Evolutionary conservation across 2,113 vertebrate species (phyloP), one percentile per base, ranked within the genome.

Genomic region (Phrynocephalus versicolor): DNA sequence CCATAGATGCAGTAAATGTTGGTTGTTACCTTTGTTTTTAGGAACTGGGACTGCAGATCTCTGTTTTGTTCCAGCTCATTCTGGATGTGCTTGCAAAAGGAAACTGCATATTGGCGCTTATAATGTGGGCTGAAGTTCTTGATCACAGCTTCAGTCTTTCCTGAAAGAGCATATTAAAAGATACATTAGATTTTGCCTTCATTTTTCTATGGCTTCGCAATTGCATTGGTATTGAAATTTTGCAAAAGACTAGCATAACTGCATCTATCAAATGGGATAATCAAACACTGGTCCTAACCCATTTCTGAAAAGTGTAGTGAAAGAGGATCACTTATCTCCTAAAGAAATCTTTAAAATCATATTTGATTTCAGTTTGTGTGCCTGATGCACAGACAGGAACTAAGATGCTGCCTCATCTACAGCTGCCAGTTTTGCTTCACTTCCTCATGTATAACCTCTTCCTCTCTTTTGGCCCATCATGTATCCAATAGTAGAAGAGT

Each of bases 91-190:
- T 92, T 93, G 93, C 98, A 97, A 74, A 96, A 97, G 37, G 97
- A 96, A 95, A 98, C 95, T 0, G 93, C 90, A 0, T 97, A 97
- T 91, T 99, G 98, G 39, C 96, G 96, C 70, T 87, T 96, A 94
- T 98, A 99, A 92, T 96, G 97, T 0, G 96, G 95, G 65, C 96
- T 93, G 91, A 99, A 98, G 84, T 95, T 96, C 86, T 95, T 96
- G 88, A 99, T 95, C 88, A 93, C 90, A 0, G 96, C 96, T 87
- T 98, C 96, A 1, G 96, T 97, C 88, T 96, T 96, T 2, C 92
- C 98, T 99, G 93, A 79, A 94, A 91, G 64, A 27, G 79, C 35
- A 92, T 88, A 0, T 85, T 62, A 0, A 83, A 71, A 86, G 80
- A 80, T 79, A 35, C 69, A 82, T 70, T 6, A 78, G 0, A 90